phyloP scores from a whole-genome alignment of 2,113 vertebrate genomes.

The Gallinago paraguaiae region DNA sequence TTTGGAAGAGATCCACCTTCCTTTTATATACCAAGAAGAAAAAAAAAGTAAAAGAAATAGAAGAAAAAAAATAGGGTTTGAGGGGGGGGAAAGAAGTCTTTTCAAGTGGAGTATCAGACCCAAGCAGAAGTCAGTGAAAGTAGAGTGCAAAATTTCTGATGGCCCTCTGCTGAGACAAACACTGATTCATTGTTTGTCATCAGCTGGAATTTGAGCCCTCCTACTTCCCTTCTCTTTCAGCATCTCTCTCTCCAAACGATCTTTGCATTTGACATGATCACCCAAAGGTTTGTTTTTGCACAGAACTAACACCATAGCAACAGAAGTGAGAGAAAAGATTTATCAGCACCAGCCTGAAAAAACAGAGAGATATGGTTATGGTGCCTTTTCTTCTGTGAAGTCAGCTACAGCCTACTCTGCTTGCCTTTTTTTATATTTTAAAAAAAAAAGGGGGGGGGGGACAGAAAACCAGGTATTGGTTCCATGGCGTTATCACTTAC shows the following conservation, averaged over 20 bases:
- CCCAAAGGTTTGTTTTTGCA: slow-evolving; percentile 48
- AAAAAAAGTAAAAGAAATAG: not conserved
- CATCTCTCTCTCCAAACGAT: not conserved
- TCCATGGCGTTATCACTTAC: not conserved
- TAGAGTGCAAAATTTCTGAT: slow-evolving; percentile 21
- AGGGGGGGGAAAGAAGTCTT: not conserved
- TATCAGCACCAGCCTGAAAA: not conserved
- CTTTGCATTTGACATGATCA: slow-evolving; percentile 46
- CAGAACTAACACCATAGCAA: slow-evolving; percentile 50
- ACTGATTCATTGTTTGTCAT: slow-evolving; percentile 51
- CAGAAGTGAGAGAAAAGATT: slow-evolving; percentile 26
- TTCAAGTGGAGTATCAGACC: slow-evolving; percentile 11
- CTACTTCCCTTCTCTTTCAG: slow-evolving; percentile 49
- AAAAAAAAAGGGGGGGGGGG: not conserved
- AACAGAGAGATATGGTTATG: not conserved
- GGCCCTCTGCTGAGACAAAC: slow-evolving; percentile 44
- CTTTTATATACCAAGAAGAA: slow-evolving; percentile 39
- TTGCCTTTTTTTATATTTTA: not conserved
- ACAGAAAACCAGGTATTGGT: not conserved
- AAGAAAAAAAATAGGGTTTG: not conserved
- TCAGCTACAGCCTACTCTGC: not conserved
- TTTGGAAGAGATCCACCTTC: slow-evolving; percentile 71
- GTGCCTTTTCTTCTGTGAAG: not conserved
- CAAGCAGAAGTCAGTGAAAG: slow-evolving; percentile 3
- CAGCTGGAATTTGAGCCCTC: slow-evolving; percentile 52